Conservation (phyloP, 2,797 vertebrate genomes). For the Myotis pilosus region DNA sequence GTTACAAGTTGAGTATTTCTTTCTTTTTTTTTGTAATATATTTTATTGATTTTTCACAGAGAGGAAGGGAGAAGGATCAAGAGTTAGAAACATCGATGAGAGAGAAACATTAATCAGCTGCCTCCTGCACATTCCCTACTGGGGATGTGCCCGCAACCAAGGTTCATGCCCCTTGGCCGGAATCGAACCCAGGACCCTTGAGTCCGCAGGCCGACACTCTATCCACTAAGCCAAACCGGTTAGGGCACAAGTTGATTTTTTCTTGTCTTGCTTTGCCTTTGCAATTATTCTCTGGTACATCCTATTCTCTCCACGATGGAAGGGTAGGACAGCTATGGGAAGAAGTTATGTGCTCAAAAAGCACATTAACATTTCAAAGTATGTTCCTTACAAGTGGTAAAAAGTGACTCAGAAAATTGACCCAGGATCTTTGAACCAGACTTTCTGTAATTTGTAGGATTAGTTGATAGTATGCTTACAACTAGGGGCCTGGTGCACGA, state of each 20-base stretch:
- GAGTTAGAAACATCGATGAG: too few relatives aligned
- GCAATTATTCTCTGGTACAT: constrained; percentile 8
- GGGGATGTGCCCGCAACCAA: too few relatives aligned
- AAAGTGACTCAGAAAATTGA: constrained; percentile 25
- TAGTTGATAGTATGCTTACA: not conserved
- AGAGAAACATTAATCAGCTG: too few relatives aligned
- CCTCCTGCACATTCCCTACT: too few relatives aligned
- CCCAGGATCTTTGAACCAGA: not conserved
- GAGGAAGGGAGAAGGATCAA: too few relatives aligned
- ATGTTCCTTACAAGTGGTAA: not conserved
- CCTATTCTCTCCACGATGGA: not conserved
- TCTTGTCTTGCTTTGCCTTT: constrained; percentile 20
- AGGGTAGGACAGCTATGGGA: not conserved
- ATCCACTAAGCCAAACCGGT: too few relatives aligned
- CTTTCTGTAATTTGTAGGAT: not conserved
- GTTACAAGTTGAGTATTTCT: constrained; percentile 41
- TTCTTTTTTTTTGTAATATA: not conserved
- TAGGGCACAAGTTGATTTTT: constrained; percentile 6
- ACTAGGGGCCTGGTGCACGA: not conserved
- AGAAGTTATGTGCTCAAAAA: constrained; percentile 5
- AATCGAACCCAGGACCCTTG: too few relatives aligned
- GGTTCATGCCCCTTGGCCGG: too few relatives aligned
- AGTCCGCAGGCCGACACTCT: too few relatives aligned
- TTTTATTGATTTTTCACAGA: too few relatives aligned
- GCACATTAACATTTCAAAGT: not conserved